Base-by-base conservation (phyloP, 2,888 invertebrate species). In the Eudasyphora cyanicolor region DNA sequence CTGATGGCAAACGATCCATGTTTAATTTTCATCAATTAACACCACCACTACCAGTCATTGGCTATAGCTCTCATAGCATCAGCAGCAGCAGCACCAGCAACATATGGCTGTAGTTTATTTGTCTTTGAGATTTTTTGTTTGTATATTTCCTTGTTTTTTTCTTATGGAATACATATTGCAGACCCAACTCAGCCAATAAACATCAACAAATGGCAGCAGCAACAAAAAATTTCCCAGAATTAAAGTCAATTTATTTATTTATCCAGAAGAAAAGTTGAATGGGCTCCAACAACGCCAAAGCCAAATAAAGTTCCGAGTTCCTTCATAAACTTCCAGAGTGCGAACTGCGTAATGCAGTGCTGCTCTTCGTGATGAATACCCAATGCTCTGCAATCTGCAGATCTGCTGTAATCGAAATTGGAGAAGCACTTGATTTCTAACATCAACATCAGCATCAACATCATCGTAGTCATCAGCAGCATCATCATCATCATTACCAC, bases 241-340 rank as follows among this genome's bases (percentile, higher is more conserved):
- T 84, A 12, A 80, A 84, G 75, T 75, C 60, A 77, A 80, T 84
- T 83, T 84, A 79, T 83, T 82, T 83, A 84, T 80, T 80, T 80
- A 80, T 80, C 54, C 64, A 64, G 75, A n/a, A n/a, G n/a, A 73
- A 75, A 77, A 76, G 38, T 17, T 49, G 70, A 67, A 69, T 4
- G 17, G 6, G 27, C 21, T 21, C n/a, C 17, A 49, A 49, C 49
- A 60, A 60, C 45, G 6, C 24, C 24, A 24, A 27, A 24, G 27
- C 12, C 24, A 54, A 57, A n/a, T n/a, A n/a, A n/a, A n/a, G n/a
- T n/a, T n/a, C n/a, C n/a, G n/a, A n/a, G n/a, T n/a, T n/a, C n/a
- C n/a, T n/a, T n/a, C n/a, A n/a, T n/a, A n/a, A n/a, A n/a, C n/a
- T n/a, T n/a, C n/a, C n/a, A n/a, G n/a, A n/a, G n/a, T n/a, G n/a